Evolutionary conservation across 2,888 invertebrate genomes (phyloP), one percentile per base, ranked within the genome.

Genomic region (Cyaniris semiargus): DNA sequence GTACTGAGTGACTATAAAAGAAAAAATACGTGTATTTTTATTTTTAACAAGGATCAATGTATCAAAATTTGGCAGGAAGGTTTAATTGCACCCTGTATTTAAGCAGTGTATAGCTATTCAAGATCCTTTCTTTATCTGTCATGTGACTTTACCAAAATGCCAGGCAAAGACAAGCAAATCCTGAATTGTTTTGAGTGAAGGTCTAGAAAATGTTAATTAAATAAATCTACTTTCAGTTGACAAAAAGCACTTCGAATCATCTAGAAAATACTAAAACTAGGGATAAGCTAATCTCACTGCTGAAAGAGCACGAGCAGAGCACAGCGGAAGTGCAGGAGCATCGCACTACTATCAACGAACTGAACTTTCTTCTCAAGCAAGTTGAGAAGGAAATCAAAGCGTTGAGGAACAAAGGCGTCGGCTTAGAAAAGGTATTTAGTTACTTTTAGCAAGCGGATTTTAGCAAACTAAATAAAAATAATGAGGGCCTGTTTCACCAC

Each of bases 161-260:
- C 53, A 53, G 18, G 18, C 15, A 53, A 48, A 53, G 18, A 18
- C 53, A 53, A 15, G 5, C 18, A 53, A 0, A 53, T 53, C 18
- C 53, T 53, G 6, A 15, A 53, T 53, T 18, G 53, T 18, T 18
- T 53, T 5, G 53, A 18, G 53, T 53, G 13, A 10, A 44, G 10
- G 27, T 66, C 15, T 15, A 0, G 6, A 15, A 15, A 27, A 1
- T 21, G 31, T 15, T 6, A 66, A 27, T 31, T 7, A 27, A 60
- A 60, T 60, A 0, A 60, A 70, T 76, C 58, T 8, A 76, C 77
- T 77, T 78, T 74, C 86, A 94, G 94, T 84, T 94, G 78, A 86
- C 95, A 5, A 95, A 93, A 80, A 95, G 95, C 80, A 92, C 94
- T 0, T 90, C 92, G 3, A 96, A 95, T 83, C 87, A 93, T 70